These are phyloP conservation scores for Pteria penguin DNA, from an alignment of 2,888 invertebrate species.

Conservation along the genomic window DNA sequence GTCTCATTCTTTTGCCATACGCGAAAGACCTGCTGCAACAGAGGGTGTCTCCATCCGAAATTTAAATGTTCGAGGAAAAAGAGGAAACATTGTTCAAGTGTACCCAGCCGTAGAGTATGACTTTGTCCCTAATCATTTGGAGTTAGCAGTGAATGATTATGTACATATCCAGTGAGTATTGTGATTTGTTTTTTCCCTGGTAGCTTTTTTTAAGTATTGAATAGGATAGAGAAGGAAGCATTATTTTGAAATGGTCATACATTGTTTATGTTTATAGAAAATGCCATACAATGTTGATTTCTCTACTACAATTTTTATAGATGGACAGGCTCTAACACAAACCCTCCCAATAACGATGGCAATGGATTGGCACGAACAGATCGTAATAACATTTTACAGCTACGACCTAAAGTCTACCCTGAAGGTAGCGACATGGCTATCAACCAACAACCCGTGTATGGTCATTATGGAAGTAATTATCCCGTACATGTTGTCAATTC, in stretches of 20 bases:
- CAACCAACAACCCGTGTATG: constrained; percentile 62
- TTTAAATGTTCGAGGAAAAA: constrained; percentile 79
- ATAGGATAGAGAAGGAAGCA: too few species aligned
- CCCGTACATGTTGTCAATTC: constrained; percentile 66
- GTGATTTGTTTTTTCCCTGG: too few species aligned
- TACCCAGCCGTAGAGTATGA: constrained; percentile 80
- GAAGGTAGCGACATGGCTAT: constrained; percentile 65
- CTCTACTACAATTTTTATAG: constrained; percentile 52
- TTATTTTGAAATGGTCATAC: too few species aligned
- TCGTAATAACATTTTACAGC: constrained; percentile 77
- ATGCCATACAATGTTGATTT: too few species aligned
- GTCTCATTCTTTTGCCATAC: constrained; percentile 76
- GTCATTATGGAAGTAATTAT: constrained; percentile 77
- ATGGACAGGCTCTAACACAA: constrained; percentile 80
- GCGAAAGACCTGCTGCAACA: constrained; percentile 60
- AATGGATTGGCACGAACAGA: constrained; percentile 77
- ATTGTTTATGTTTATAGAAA: too few species aligned
- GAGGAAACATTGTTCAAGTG: constrained; percentile 80
- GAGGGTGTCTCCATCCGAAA: constrained; percentile 71
- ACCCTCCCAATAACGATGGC: constrained; percentile 78
- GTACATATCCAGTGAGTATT: constrained; percentile 78
- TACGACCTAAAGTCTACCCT: constrained; percentile 64
- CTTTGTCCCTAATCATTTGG: constrained; percentile 77
- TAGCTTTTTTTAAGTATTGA: too few species aligned
- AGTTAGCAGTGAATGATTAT: constrained; percentile 66